Percentiles rank a stretch among this genome's conserved stretches.
Evolutionary conservation across 1,140 invertebrate genomes (phyloP).

Genomic region (Eueides isabella): DNA sequence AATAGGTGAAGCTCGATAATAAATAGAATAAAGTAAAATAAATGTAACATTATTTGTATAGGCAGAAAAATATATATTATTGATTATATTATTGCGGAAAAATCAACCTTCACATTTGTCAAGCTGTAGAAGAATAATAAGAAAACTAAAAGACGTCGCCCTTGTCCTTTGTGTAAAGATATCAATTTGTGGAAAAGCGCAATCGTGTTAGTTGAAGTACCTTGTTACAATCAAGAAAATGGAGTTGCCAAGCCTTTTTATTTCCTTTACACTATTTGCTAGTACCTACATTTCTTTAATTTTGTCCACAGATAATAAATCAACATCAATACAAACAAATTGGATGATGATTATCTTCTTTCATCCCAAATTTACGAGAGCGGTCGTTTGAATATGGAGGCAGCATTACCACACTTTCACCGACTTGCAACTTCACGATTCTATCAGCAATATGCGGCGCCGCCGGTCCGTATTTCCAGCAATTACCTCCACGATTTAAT

Average conservation of each 20-base stretch:
- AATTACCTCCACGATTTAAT: conserved; percentile 73
- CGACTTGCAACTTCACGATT: conserved; percentile 65
- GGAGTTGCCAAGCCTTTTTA: conserved; percentile 39
- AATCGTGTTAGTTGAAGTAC: conserved; percentile 46
- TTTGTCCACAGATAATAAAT: conserved; percentile 27
- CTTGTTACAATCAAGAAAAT: conserved; percentile 70
- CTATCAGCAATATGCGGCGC: conserved; percentile 72
- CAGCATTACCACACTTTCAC: conserved; percentile 71
- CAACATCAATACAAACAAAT: conserved; percentile 25
- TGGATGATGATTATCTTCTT: conserved; percentile 16
- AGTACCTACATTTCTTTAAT: neutral
- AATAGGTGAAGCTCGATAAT: conserved; percentile 14
- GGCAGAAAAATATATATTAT: neutral
- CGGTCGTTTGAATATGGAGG: conserved; percentile 62
- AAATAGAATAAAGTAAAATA: neutral
- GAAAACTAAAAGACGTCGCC: neutral
- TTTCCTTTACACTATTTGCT: neutral
- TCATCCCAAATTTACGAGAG: conserved; percentile 23
- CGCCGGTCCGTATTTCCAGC: conserved; percentile 62
- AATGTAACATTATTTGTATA: neutral
- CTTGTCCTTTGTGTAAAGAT: conserved; percentile 25
- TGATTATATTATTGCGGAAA: neutral
- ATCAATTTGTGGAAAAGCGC: conserved; percentile 44
- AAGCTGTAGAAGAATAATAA: neutral
- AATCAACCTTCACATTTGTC: neutral